Percentiles rank a stretch among this genome's conserved stretches.
Evolutionary conservation across 2,888 invertebrate species (phyloP).

Genomic region (Cheilosia impressa): DNA sequence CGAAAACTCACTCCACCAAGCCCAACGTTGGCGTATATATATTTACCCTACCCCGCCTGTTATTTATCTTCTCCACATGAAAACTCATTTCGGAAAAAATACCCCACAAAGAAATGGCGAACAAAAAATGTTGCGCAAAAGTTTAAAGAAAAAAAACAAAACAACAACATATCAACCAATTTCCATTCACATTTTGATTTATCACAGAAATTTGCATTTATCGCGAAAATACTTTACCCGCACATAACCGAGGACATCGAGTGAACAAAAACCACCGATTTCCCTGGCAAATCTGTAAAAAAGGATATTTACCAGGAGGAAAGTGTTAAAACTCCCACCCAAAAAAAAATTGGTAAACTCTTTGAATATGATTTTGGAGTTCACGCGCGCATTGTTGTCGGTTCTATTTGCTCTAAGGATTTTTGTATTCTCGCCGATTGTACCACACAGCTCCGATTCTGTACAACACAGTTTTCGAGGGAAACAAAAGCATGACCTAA

Average conservation of each 20-base stretch:
- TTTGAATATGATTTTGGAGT: constrained; percentile 27
- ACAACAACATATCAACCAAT: constrained; percentile 30
- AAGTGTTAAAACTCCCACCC: constrained; percentile 12
- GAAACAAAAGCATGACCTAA: constrained; percentile 49
- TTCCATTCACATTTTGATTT: constrained; percentile 61
- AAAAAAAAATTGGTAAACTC: neutral
- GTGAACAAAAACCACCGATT: constrained; percentile 13
- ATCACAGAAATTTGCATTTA: constrained; percentile 55
- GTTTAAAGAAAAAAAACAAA: neutral
- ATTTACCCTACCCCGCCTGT: no score
- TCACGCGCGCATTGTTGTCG: constrained; percentile 26
- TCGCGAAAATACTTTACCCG: constrained; percentile 46
- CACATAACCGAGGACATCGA: constrained; percentile 18
- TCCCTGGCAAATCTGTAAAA: constrained; percentile 36
- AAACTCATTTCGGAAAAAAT: neutral
- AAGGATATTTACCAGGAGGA: constrained; percentile 31
- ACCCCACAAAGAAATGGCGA: neutral
- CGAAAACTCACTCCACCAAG: no score
- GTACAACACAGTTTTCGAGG: neutral
- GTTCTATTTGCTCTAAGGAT: constrained; percentile 13
- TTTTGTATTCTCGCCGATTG: constrained; percentile 12
- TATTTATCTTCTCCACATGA: no score
- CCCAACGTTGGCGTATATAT: no score
- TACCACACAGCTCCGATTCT: constrained; percentile 2
- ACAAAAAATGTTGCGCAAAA: neutral